These are phyloP conservation scores for Chloropsis hardwickii DNA, from an alignment of 2,113 vertebrate species.

Conservation along the genomic window DNA sequence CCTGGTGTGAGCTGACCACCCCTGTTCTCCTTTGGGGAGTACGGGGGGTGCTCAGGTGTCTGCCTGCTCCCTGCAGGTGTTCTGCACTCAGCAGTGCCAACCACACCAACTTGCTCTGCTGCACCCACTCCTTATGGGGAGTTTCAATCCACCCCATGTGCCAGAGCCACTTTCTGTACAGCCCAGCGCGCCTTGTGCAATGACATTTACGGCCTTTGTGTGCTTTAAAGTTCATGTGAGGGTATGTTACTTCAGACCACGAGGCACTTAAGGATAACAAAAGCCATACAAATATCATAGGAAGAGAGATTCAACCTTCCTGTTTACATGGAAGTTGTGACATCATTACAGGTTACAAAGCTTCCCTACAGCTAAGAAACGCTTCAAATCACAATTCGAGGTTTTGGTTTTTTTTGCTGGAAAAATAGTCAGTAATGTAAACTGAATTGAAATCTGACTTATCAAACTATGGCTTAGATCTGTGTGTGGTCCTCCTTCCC, in stretches of 20 bases:
- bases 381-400: not conserved
- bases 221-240: not conserved
- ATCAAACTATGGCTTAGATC: not conserved
- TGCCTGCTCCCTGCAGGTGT: not conserved
- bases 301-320: not conserved
- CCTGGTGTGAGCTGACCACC: not conserved
- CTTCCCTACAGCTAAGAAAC: not conserved
- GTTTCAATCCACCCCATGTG: not conserved
- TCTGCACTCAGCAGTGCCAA: not conserved
- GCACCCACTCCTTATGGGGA: not conserved
- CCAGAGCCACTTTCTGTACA: not conserved
- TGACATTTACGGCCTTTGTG: fast-evolving
- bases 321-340: not conserved
- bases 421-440: not conserved
- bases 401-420: not conserved
- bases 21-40: fast-evolving
- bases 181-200: fast-evolving
- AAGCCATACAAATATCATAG: not conserved
- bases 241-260: not conserved
- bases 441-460: not conserved
- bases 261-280: not conserved
- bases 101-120: fast-evolving
- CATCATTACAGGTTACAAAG: not conserved
- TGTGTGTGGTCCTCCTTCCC: not conserved
- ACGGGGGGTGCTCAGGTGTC: not conserved